phyloP scores from a whole-genome alignment of 2,113 vertebrate species.

The Microcebus ravelobensis region DNA sequence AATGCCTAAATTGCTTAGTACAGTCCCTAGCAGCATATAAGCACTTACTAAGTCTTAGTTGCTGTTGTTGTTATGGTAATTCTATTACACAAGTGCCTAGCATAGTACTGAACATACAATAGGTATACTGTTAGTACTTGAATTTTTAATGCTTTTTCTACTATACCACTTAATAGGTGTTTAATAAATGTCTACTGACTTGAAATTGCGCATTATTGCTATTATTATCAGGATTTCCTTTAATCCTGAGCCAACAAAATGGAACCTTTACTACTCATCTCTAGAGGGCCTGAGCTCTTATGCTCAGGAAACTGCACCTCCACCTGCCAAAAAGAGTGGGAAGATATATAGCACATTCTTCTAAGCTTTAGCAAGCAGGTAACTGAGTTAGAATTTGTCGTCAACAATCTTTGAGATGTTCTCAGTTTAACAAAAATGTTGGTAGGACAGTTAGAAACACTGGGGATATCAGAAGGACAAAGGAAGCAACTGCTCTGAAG shows the following conservation, averaged over 20 bases:
- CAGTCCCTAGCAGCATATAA: not conserved
- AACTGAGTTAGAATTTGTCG: not conserved
- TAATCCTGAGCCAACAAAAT: not conserved
- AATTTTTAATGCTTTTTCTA: not conserved
- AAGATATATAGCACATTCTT: not conserved
- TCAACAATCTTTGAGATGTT: not conserved
- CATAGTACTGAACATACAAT: not conserved
- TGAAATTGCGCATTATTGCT: not conserved
- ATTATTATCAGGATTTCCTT: not conserved
- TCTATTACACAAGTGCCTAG: not conserved
- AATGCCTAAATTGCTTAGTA: not conserved
- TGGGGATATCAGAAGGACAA: not conserved
- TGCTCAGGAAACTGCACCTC: not conserved
- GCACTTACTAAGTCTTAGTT: not conserved
- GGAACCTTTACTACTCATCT: not conserved
- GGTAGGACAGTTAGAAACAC: not conserved
- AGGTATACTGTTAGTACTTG: not conserved
- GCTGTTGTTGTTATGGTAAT: not conserved
- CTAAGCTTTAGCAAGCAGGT: constrained; percentile 3
- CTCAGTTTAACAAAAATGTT: constrained; percentile 2
- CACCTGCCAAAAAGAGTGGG: not conserved
- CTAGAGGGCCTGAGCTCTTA: not conserved
- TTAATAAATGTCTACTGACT: not conserved
- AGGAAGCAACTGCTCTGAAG: not conserved
- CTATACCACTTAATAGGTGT: not conserved